Evolutionary conservation across 2,888 invertebrate genomes (phyloP).

Genomic region (Pantelozetes paolii): DNA sequence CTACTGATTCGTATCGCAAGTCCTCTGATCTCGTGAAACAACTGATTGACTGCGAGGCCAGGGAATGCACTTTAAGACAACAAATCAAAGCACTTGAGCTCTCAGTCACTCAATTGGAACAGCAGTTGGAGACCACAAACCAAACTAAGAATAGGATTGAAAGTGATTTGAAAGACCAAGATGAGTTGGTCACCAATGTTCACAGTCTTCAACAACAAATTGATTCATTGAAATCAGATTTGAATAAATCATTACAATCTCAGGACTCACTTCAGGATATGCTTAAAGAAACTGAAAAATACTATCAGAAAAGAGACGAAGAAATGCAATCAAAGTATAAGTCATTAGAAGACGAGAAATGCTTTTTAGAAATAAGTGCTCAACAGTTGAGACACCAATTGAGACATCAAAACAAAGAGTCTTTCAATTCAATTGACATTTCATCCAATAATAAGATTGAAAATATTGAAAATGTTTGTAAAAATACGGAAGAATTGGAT

Average conservation of each 20-base stretch:
- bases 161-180: slow-evolving; percentile 45
- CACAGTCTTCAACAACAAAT: slow-evolving; percentile 53
- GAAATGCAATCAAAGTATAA: slow-evolving; percentile 42
- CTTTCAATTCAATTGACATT: neutral
- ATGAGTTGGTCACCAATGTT: slow-evolving; percentile 43
- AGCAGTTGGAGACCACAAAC: slow-evolving; percentile 43
- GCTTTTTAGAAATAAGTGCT: slow-evolving; percentile 44
- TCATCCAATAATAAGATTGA: neutral
- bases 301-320: slow-evolving; percentile 2
- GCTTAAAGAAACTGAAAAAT: slow-evolving; percentile 31
- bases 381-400: slow-evolving; percentile 40
- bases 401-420: neutral
- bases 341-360: slow-evolving; percentile 44
- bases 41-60: slow-evolving; percentile 42
- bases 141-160: slow-evolving; percentile 42
- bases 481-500: neutral
- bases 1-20: slow-evolving; percentile 30
- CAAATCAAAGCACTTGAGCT: slow-evolving; percentile 42
- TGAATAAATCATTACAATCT: slow-evolving; percentile 48
- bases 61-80: slow-evolving; percentile 43
- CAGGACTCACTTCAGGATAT: slow-evolving; percentile 41
- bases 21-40: slow-evolving; percentile 30
- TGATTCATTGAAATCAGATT: slow-evolving; percentile 49
- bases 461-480: neutral
- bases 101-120: slow-evolving; percentile 40